phyloP scores from a whole-genome alignment of 2,888 invertebrate species.

The Phalera bucephala region DNA sequence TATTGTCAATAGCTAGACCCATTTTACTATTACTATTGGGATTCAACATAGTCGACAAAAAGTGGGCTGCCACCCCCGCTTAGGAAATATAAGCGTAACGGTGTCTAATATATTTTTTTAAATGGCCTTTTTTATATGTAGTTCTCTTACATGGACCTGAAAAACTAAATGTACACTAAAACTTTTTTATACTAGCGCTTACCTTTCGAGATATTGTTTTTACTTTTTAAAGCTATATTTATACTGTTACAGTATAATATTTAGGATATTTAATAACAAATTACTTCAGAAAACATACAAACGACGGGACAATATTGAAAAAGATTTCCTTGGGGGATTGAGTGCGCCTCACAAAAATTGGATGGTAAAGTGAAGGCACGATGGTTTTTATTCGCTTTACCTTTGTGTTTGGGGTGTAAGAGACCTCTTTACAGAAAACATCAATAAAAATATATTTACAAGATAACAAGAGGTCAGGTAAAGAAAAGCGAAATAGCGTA shows the following conservation, averaged over 20 bases:
- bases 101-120: neutral
- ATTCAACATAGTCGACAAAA: no score
- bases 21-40: no score
- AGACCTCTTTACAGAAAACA: neutral
- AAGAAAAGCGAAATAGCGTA: no score
- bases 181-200: neutral
- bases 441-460: neutral
- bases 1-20: no score
- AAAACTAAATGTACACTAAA: neutral
- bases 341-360: conserved; percentile 64
- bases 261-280: conserved; percentile 26
- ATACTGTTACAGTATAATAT: conserved; percentile 6
- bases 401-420: conserved; percentile 23
- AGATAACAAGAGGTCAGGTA: no score
- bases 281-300: conserved; percentile 53
- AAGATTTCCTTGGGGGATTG: conserved; percentile 66
- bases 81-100: no score
- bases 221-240: neutral
- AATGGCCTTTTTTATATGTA: neutral
- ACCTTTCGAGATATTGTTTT: neutral
- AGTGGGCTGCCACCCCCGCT: no score
- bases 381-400: conserved; percentile 57
- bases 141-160: neutral
- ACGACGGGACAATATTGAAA: conserved; percentile 58
- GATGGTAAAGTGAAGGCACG: conserved; percentile 63